Evolutionary conservation across 2,113 vertebrate species (phyloP).

Genomic region (Cynocephalus volans): DNA sequence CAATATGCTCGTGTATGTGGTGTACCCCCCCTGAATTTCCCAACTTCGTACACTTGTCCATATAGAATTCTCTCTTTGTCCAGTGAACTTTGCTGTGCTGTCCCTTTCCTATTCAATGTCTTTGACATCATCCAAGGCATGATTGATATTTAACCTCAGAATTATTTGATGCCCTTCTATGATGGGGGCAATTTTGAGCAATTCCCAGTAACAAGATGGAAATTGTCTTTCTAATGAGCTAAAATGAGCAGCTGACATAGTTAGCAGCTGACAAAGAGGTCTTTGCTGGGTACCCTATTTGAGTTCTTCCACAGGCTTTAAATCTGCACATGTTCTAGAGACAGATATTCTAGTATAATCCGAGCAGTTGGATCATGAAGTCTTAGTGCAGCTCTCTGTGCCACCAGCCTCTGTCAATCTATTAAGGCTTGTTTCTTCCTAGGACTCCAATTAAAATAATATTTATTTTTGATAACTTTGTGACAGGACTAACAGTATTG

Average conservation of each 20-base stretch:
- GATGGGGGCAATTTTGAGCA: neutral
- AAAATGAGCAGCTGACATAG: neutral
- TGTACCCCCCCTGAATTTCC: too few relatives aligned
- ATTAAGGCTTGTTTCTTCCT: neutral
- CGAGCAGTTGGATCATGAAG: neutral
- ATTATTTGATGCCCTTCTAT: neutral
- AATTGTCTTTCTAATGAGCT: neutral
- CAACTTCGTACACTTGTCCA: neutral
- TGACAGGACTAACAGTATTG: neutral
- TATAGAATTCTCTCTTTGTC: neutral
- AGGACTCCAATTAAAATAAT: neutral
- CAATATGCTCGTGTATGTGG: neutral
- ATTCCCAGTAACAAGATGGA: neutral
- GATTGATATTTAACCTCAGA: neutral
- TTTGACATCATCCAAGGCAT: neutral
- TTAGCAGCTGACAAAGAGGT: neutral
- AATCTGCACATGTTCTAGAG: neutral
- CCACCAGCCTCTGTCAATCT: neutral
- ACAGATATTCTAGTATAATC: neutral
- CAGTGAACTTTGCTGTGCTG: neutral
- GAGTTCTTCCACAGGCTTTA: neutral
- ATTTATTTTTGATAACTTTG: constrained; percentile 34
- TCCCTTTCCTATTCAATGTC: neutral
- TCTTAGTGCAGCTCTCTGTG: neutral
- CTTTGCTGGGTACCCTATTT: neutral